phyloP scores from a whole-genome alignment of 2,888 invertebrate genomes.

The Polydrusus cervinus region DNA sequence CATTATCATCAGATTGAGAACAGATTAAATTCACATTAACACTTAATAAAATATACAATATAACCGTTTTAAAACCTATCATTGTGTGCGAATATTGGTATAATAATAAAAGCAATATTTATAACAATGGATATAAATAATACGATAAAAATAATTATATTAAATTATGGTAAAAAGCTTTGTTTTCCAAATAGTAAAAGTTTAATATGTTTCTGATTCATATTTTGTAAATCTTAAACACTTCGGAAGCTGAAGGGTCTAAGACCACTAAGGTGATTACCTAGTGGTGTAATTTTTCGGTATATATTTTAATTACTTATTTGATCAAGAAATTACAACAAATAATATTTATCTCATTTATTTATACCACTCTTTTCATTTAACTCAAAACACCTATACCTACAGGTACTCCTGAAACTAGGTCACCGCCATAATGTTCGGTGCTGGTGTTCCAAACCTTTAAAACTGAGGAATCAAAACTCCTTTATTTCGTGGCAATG shows the following conservation, averaged over 20 bases:
- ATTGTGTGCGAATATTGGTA: not conserved
- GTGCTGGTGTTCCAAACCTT: not conserved
- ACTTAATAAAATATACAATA: not conserved
- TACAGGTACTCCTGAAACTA: not conserved
- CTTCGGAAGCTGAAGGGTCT: no score
- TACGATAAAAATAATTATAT: no score
- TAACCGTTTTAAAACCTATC: not conserved
- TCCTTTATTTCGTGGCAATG: not conserved
- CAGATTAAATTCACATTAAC: not conserved
- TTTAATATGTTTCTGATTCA: no score
- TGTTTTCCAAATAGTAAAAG: not conserved
- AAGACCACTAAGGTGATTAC: no score
- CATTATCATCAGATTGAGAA: not conserved
- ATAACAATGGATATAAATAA: not conserved
- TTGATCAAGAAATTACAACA: no score
- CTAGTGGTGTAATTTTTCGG: no score
- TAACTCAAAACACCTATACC: no score
- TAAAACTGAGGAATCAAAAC: not conserved
- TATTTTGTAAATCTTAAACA: no score
- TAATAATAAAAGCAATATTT: not conserved
- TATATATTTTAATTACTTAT: no score
- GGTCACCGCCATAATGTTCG: no score
- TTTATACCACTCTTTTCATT: no score
- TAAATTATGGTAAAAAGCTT: slow-evolving; percentile 53
- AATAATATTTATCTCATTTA: no score